A percentile compares a stretch with the other conserved stretches of the same genome.
Conservation (phyloP, 2,797 vertebrate species). For the Amazona ochrocephala region DNA sequence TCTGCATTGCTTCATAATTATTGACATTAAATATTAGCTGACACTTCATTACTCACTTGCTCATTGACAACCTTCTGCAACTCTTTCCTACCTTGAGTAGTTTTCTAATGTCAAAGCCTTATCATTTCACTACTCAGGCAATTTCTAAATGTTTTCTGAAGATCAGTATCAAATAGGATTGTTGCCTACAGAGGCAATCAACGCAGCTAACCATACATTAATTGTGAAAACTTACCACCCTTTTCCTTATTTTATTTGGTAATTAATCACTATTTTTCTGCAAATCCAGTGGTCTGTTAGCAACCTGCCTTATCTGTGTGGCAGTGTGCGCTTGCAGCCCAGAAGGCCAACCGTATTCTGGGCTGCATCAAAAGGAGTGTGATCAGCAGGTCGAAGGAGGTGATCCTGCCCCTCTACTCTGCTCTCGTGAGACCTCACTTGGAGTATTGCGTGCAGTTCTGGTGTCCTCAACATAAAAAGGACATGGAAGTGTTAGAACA, state of each 20-base stretch:
- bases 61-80: background rate
- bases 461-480: too few species aligned
- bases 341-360: too few species aligned
- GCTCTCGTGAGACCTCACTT: too few species aligned
- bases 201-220: accelerated
- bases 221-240: background rate
- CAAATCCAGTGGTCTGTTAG: background rate
- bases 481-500: too few species aligned
- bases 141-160: background rate
- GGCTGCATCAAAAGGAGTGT: too few species aligned
- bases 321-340: too few species aligned
- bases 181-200: background rate
- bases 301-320: background rate
- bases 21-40: background rate
- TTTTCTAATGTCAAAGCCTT: background rate
- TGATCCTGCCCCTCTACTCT: too few species aligned
- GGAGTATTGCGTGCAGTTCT: too few species aligned
- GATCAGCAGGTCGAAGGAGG: too few species aligned
- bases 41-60: background rate
- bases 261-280: background rate
- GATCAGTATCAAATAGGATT: background rate
- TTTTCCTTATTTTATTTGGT: background rate
- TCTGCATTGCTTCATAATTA: background rate
- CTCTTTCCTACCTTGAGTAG: background rate
- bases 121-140: background rate